Evolutionary conservation across 2,797 vertebrate species (phyloP).

Genomic region (Poeciliopsis paucimaculata): DNA sequence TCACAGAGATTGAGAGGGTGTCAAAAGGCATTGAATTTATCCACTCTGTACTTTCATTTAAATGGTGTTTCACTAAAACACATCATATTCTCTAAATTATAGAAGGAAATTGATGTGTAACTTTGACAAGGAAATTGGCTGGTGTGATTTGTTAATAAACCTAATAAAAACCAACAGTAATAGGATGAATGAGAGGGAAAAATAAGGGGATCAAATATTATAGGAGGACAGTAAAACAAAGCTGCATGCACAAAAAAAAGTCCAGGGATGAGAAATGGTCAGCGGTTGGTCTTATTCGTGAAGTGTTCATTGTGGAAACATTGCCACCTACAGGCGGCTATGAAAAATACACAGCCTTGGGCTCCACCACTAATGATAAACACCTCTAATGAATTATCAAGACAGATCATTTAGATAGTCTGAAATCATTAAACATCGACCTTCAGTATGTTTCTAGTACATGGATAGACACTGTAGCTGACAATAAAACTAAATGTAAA

Average conservation of each 20-base stretch:
- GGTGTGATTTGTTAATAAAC: not conserved
- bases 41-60: not conserved
- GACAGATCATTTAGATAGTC: not conserved
- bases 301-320: conserved; percentile 38
- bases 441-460: not conserved
- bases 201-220: not conserved
- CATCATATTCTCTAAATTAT: not conserved
- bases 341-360: not conserved
- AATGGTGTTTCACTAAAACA: not conserved
- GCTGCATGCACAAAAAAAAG: not conserved
- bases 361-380: not conserved
- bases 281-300: not conserved
- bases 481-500: not conserved
- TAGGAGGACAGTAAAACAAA: not conserved
- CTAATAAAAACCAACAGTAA: not conserved
- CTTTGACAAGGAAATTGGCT: not conserved
- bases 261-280: not conserved
- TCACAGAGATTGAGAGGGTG: conserved; percentile 31
- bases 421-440: not conserved
- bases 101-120: not conserved
- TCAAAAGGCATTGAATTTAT: conserved; percentile 16
- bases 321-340: conserved; percentile 63
- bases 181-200: not conserved
- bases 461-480: not conserved
- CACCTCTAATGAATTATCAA: not conserved